phyloP scores from a whole-genome alignment of 35 echinoderm and acorn worm genomes.

The Ptychodera flava region DNA sequence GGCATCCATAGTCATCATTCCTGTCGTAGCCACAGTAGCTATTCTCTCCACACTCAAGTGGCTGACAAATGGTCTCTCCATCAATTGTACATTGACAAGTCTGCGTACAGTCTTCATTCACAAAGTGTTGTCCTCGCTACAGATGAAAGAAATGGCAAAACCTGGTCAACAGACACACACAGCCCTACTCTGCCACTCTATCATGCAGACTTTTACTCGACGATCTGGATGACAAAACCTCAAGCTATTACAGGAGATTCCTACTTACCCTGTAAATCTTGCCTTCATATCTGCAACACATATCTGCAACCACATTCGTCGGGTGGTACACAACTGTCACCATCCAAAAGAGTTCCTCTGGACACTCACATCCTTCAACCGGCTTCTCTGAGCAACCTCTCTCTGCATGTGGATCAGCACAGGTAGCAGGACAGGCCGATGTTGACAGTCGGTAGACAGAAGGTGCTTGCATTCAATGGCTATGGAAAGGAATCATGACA shows the following conservation, averaged over 20 bases:
- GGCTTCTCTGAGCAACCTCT: conserved; percentile 52
- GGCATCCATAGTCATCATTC: background rate
- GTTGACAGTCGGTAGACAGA: conserved; percentile 54
- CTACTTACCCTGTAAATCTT: conserved; percentile 63
- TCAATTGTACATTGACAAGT: background rate
- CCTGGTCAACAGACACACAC: too few species aligned
- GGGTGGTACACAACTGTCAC: conserved; percentile 52
- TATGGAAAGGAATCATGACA: too few species aligned
- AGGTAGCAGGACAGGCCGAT: conserved; percentile 76
- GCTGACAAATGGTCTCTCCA: background rate
- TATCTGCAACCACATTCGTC: conserved; percentile 66
- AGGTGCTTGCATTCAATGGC: conserved; percentile 64
- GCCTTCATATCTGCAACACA: conserved; percentile 46
- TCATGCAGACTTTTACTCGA: too few species aligned
- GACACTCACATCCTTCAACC: conserved; percentile 81
- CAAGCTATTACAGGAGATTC: too few species aligned
- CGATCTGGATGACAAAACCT: too few species aligned
- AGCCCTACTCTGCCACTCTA: too few species aligned
- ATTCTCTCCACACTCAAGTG: background rate
- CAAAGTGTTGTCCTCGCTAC: conserved; percentile 18
- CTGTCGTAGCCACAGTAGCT: background rate
- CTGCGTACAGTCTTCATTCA: background rate
- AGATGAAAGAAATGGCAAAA: background rate
- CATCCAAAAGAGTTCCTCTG: conserved; percentile 55
- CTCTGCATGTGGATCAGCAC: conserved; percentile 32